phyloP scores from a whole-genome alignment of 2,888 invertebrate species.

The Sarcophaga rosellei region DNA sequence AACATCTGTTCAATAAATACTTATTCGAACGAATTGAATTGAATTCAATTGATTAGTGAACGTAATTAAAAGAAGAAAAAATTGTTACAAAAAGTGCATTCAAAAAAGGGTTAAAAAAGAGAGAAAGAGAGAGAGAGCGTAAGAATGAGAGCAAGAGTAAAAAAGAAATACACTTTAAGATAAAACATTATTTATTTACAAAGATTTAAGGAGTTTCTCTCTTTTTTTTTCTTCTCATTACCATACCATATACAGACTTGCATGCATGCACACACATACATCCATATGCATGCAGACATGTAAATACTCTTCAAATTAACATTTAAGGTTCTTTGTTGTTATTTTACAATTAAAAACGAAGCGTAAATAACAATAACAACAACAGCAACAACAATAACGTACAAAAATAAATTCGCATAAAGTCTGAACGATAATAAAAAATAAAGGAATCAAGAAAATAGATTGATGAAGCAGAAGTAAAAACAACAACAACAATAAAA shows the following conservation, averaged over 20 bases:
- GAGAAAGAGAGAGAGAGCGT: not conserved
- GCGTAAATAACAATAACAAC: not conserved
- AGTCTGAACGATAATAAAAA: not conserved
- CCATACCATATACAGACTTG: too few species aligned
- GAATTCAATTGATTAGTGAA: conserved; percentile 40
- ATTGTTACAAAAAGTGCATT: conserved; percentile 41
- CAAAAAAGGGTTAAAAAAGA: not conserved
- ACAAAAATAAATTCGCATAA: not conserved
- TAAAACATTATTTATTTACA: not conserved
- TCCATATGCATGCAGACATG: too few species aligned
- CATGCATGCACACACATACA: too few species aligned
- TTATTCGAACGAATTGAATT: conserved; percentile 2
- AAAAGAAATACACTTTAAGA: not conserved
- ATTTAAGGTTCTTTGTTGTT: conserved; percentile 23
- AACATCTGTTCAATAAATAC: conserved; percentile 58
- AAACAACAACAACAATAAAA: not conserved
- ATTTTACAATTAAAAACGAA: conserved; percentile 48
- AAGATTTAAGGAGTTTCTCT: too few species aligned
- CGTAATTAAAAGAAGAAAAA: conserved; percentile 48
- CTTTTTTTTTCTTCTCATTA: too few species aligned
- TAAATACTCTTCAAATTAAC: conserved; percentile 11
- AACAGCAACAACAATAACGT: conserved; percentile 5
- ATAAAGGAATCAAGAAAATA: conserved; percentile 51
- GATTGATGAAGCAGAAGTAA: conserved; percentile 55
- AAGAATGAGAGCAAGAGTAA: not conserved